phyloP scores from a whole-genome alignment of 92 coral and sea anemone species.

The Phenganax marumi region DNA sequence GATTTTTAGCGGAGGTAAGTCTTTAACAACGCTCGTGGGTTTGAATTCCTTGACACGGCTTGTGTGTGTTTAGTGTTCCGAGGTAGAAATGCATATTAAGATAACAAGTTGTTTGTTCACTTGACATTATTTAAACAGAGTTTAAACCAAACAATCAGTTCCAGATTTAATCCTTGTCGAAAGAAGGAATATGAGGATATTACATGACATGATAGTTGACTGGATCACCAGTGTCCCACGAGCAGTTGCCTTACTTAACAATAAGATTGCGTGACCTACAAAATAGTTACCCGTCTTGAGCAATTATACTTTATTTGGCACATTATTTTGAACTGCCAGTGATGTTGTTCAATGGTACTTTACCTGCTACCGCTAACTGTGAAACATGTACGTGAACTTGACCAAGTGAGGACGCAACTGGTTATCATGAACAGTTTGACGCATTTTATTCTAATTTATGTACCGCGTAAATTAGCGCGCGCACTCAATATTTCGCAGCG shows the following conservation, averaged over 20 bases:
- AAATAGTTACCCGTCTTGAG: not conserved
- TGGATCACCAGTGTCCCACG: too few species aligned
- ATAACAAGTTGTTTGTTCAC: constrained; percentile 39
- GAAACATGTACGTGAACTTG: not conserved
- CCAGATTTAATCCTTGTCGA: constrained; percentile 20
- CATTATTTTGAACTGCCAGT: not conserved
- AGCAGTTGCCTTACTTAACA: not conserved
- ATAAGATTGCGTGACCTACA: not conserved
- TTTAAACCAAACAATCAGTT: not conserved
- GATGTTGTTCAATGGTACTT: not conserved
- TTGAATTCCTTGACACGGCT: not conserved
- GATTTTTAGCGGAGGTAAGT: not conserved
- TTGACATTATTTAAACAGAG: constrained; percentile 31
- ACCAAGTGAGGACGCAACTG: not conserved
- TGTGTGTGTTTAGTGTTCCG: constrained; percentile 14
- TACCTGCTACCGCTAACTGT: not conserved
- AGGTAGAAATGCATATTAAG: constrained; percentile 20
- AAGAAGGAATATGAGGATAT: not conserved
- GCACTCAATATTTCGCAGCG: too few species aligned
- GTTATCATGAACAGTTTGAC: not conserved
- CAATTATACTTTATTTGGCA: not conserved
- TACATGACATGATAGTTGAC: not conserved
- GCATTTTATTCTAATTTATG: not conserved
- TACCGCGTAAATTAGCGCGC: not conserved
- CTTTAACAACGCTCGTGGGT: not conserved